Evolutionary conservation across 2,797 vertebrate genomes (phyloP).

Genomic region (Nyctalus aviator): DNA sequence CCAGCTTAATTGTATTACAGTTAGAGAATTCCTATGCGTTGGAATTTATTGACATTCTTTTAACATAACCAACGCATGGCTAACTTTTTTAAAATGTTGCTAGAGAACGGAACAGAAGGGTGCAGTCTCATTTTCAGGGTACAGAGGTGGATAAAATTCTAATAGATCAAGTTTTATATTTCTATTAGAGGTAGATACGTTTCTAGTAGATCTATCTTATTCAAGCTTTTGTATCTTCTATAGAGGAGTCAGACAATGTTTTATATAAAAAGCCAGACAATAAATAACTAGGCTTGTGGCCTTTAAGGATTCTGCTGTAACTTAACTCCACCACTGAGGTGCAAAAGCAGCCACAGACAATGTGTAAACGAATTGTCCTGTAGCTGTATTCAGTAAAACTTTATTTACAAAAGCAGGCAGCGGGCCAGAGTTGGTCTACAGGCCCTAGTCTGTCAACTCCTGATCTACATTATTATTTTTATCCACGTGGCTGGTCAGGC

Average conservation of each 20-base stretch:
- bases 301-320: not conserved
- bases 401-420: not conserved
- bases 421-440: not conserved
- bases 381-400: not conserved
- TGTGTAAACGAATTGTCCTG: not conserved
- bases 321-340: not conserved
- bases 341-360: not conserved
- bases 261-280: not conserved
- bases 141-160: too few relatives aligned
- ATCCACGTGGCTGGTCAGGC: not conserved
- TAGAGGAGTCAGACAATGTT: not conserved
- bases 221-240: not conserved
- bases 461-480: not conserved
- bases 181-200: not conserved
- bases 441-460: not conserved
- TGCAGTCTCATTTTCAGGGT: not conserved
- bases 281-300: not conserved
- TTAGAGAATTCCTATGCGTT: not conserved
- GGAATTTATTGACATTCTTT: not conserved
- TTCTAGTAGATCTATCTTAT: not conserved
- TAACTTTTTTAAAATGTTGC: not conserved
- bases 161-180: too few relatives aligned
- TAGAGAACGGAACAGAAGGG: not conserved
- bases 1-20: not conserved
- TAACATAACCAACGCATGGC: not conserved